These are phyloP conservation scores for Calliopsis andreniformis DNA, from an alignment of 1,140 invertebrate species.

Conservation along the genomic window DNA sequence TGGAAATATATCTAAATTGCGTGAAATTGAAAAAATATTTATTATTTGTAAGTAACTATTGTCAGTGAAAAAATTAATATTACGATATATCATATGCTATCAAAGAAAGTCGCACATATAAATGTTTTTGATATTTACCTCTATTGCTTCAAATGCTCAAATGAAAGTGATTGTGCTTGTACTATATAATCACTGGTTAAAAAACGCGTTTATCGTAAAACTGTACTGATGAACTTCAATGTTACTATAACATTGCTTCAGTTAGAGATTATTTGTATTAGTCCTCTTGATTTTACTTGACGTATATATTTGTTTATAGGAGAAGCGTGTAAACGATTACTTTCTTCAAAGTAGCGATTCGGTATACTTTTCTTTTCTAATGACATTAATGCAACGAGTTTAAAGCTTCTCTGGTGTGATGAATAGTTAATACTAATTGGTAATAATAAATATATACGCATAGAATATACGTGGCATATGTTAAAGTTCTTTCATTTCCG, in stretches of 20 bases:
- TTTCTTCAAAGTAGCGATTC: neutral
- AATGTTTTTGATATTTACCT: slow-evolving; percentile 57
- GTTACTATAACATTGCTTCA: slow-evolving; percentile 7
- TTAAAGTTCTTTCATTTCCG: neutral
- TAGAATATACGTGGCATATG: neutral
- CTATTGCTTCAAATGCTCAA: slow-evolving; percentile 65
- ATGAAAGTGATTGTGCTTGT: slow-evolving; percentile 53
- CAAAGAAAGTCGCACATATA: slow-evolving; percentile 14
- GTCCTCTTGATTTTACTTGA: neutral
- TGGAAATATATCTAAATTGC: slow-evolving; percentile 50
- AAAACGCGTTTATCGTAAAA: slow-evolving; percentile 6
- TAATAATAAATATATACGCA: neutral
- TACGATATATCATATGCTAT: slow-evolving; percentile 24
- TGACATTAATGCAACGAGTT: slow-evolving; percentile 38
- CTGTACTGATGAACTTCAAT: slow-evolving; percentile 8
- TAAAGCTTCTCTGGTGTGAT: slow-evolving; percentile 32
- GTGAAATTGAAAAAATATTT: slow-evolving; percentile 50
- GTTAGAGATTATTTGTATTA: slow-evolving; percentile 5
- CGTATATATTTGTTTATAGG: neutral
- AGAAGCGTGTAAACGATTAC: slow-evolving; percentile 3
- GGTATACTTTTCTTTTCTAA: slow-evolving; percentile 5
- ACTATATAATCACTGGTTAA: slow-evolving; percentile 35
- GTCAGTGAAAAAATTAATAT: slow-evolving; percentile 24
- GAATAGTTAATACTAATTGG: neutral
- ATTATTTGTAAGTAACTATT: slow-evolving; percentile 49